Conservation (phyloP, 2,888 invertebrate genomes). For the Plebejus melissa region DNA sequence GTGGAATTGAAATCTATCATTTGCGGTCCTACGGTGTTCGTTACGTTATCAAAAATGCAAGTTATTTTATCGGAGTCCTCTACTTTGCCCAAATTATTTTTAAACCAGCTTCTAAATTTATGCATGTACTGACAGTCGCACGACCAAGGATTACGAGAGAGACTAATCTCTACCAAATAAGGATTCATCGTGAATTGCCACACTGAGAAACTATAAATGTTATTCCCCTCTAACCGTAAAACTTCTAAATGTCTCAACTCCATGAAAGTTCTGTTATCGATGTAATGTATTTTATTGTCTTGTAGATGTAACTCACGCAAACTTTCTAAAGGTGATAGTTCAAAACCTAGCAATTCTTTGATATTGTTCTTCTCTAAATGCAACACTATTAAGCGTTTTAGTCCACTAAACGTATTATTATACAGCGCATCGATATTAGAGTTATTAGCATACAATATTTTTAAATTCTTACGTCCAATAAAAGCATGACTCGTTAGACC, state of each 20-base stretch:
- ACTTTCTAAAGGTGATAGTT: slow-evolving; percentile 89
- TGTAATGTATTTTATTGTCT: slow-evolving; percentile 88
- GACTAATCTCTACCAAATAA: slow-evolving; percentile 90
- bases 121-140: slow-evolving; percentile 93
- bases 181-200: slow-evolving; percentile 92
- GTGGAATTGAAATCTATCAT: slow-evolving; percentile 89
- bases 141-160: slow-evolving; percentile 93
- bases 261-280: slow-evolving; percentile 91
- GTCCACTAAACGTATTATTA: slow-evolving; percentile 94
- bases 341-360: slow-evolving; percentile 87
- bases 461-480: slow-evolving; percentile 93
- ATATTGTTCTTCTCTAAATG: slow-evolving; percentile 94
- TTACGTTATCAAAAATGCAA: slow-evolving; percentile 86
- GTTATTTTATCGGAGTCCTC: slow-evolving; percentile 87
- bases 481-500: slow-evolving; percentile 93
- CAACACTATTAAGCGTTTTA: slow-evolving; percentile 87
- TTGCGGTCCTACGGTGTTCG: slow-evolving; percentile 83
- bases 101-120: slow-evolving; percentile 88
- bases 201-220: slow-evolving; percentile 88
- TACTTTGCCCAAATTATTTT: slow-evolving; percentile 88
- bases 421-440: slow-evolving; percentile 91
- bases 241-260: slow-evolving; percentile 90
- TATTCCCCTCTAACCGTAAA: slow-evolving; percentile 90
- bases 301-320: slow-evolving; percentile 92
- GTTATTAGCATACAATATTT: slow-evolving; percentile 92